phyloP scores from a whole-genome alignment of 2,797 vertebrate species.

The Alouatta caraya region DNA sequence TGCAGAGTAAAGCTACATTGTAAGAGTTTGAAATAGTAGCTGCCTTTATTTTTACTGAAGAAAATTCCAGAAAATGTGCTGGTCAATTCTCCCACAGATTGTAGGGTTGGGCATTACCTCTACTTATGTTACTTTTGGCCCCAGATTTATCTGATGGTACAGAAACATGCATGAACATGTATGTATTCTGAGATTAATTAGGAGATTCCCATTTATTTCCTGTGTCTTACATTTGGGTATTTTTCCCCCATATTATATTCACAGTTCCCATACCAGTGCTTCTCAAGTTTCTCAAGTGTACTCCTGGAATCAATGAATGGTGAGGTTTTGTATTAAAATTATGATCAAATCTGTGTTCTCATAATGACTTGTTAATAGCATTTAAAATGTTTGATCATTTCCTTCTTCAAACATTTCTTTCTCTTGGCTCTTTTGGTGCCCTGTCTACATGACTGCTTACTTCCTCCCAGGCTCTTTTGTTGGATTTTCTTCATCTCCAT shows the following conservation, averaged over 20 bases:
- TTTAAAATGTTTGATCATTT: neutral
- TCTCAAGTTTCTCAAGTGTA: neutral
- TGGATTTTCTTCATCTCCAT: neutral
- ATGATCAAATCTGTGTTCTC: neutral
- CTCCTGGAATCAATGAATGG: neutral
- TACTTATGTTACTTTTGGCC: neutral
- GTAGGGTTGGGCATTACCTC: neutral
- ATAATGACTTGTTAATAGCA: neutral
- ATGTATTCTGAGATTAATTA: neutral
- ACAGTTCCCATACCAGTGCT: neutral
- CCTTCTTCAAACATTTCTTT: neutral
- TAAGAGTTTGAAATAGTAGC: neutral
- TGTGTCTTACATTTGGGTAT: neutral
- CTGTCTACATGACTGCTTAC: neutral
- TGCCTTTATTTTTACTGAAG: conserved; percentile 5
- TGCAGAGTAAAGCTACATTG: neutral
- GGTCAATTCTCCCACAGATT: neutral
- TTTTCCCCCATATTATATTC: neutral
- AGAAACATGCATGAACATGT: neutral
- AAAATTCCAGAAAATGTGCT: conserved; percentile 8
- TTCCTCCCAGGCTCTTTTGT: neutral
- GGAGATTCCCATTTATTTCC: neutral
- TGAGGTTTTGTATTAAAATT: conserved; percentile 6
- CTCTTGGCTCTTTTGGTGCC: neutral
- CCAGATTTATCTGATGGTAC: neutral